These are phyloP conservation scores for Clarias platycephalus DNA, from an alignment of 2,797 vertebrate species.

Conservation along the genomic window DNA sequence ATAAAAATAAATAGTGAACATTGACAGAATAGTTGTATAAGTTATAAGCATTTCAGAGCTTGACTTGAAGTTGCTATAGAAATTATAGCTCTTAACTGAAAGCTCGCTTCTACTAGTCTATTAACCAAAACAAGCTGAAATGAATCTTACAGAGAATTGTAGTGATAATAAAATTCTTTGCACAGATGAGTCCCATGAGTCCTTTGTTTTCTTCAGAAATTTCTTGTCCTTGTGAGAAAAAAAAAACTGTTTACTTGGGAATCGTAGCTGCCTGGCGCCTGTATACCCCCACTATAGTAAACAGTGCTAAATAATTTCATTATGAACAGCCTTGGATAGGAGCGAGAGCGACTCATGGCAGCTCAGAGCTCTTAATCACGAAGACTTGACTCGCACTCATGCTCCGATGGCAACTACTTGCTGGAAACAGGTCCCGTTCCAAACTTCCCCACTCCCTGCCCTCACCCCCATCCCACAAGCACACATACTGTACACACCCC, in stretches of 20 bases:
- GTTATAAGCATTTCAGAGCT: not conserved
- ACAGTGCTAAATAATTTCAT: slow-evolving; percentile 75
- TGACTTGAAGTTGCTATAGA: not conserved
- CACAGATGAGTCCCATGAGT: not conserved
- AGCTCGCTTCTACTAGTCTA: not conserved
- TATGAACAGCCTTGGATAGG: slow-evolving; percentile 67
- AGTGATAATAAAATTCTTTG: not conserved
- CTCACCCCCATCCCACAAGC: not conserved
- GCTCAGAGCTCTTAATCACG: slow-evolving; percentile 66
- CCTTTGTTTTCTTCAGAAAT: not conserved
- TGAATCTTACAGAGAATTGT: not conserved
- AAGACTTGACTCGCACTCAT: slow-evolving; percentile 62
- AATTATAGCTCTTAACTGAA: not conserved
- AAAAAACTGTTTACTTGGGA: not conserved
- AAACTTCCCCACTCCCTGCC: not conserved
- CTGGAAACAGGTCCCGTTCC: slow-evolving; percentile 44
- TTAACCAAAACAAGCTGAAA: not conserved
- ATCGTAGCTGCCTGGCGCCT: slow-evolving; percentile 66
- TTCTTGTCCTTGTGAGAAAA: not conserved
- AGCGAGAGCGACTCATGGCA: slow-evolving; percentile 30
- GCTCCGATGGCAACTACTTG: slow-evolving; percentile 54
- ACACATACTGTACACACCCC: slow-evolving; percentile 1
- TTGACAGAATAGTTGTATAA: not conserved
- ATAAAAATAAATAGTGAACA: not conserved
- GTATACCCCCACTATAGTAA: slow-evolving; percentile 74